These are phyloP conservation scores for Bradypus variegatus DNA, from an alignment of 2,797 vertebrate species.

Conservation along the genomic window DNA sequence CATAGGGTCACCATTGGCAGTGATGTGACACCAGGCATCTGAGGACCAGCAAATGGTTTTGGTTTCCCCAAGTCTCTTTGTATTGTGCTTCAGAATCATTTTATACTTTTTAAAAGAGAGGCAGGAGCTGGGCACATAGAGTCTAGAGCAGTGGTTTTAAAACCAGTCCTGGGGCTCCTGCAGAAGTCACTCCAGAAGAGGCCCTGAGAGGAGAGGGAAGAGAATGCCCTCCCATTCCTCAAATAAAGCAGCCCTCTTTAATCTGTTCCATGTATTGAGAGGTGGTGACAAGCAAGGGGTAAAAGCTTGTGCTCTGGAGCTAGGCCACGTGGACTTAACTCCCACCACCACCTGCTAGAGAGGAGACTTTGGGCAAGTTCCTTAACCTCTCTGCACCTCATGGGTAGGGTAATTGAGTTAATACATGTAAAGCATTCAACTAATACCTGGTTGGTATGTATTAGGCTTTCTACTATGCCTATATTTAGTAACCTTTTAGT, in stretches of 20 bases:
- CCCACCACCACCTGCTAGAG: not conserved
- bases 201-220: accelerated
- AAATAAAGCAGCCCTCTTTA: not conserved
- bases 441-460: not conserved
- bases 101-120: not conserved
- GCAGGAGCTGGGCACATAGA: not conserved
- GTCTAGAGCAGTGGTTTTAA: not conserved
- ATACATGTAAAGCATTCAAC: not conserved
- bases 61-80: not conserved
- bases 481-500: not conserved
- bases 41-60: not conserved
- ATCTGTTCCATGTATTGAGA: not conserved
- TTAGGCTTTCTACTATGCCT: not conserved
- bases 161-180: not conserved
- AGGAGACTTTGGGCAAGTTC: not conserved
- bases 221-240: not conserved
- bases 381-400: not conserved
- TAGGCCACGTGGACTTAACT: not conserved
- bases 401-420: not conserved
- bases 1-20: not conserved
- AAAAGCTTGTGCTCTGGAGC: not conserved
- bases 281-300: not conserved
- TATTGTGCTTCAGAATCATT: not conserved
- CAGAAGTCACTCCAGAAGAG: not conserved
- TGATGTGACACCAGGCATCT: not conserved